A percentile compares a stretch with the other conserved stretches of the same genome.
phyloP scores from a whole-genome alignment of 2,113 vertebrate species.

The Macquaria ambigua region DNA sequence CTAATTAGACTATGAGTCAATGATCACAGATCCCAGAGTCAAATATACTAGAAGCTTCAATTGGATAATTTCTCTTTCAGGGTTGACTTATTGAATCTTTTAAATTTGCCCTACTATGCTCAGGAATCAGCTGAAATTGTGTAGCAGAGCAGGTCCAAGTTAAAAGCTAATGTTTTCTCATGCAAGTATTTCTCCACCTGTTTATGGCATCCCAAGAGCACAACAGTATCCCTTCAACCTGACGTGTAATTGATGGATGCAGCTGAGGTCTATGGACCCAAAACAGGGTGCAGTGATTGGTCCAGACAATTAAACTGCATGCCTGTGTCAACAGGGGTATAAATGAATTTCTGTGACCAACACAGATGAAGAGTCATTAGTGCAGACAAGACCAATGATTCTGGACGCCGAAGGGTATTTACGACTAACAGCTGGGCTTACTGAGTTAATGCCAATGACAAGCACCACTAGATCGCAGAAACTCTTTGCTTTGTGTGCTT shows the following conservation, averaged over 20 bases:
- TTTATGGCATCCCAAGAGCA: not conserved
- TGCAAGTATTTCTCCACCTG: not conserved
- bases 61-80: not conserved
- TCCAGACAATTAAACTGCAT: not conserved
- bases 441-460: conserved; percentile 1
- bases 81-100: not conserved
- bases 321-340: not conserved
- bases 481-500: conserved; percentile 3
- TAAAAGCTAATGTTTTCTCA: not conserved
- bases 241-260: not conserved
- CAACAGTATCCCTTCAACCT: not conserved
- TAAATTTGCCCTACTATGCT: not conserved
- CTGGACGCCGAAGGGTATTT: not conserved
- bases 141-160: not conserved
- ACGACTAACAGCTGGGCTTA: not conserved
- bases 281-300: not conserved
- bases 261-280: not conserved
- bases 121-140: not conserved
- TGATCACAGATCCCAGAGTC: not conserved
- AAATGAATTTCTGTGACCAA: conserved; percentile 18
- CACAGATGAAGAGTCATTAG: conserved; percentile 9
- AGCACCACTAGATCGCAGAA: not conserved
- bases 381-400: not conserved
- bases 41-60: not conserved
- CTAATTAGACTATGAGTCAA: not conserved